These are phyloP conservation scores for Xyrauchen texanus DNA, from an alignment of 2,113 vertebrate species.

Conservation along the genomic window DNA sequence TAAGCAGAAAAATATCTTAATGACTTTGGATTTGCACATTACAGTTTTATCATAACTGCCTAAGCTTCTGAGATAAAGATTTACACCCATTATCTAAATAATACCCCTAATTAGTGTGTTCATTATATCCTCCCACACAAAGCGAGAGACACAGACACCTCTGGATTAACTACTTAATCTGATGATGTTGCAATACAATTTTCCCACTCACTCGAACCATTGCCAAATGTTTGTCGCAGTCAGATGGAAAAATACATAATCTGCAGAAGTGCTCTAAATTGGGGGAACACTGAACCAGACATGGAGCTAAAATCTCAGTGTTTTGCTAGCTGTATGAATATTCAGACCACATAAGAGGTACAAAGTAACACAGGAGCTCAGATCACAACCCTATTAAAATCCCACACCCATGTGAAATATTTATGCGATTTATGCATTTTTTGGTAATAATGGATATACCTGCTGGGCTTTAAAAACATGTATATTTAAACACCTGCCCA, in stretches of 20 bases:
- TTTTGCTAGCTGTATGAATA: neutral
- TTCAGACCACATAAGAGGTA: neutral
- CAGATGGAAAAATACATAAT: constrained; percentile 23
- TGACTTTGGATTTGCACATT: constrained; percentile 40
- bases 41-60: constrained; percentile 37
- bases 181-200: constrained; percentile 18
- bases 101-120: constrained; percentile 44
- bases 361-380: no score
- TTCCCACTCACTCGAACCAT: constrained; percentile 20
- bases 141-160: constrained; percentile 30
- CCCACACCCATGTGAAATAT: constrained; percentile 5
- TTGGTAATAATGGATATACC: constrained; percentile 18
- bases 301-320: no score
- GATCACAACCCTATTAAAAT: neutral
- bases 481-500: constrained; percentile 25
- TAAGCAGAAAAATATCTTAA: constrained; percentile 35
- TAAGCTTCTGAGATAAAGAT: constrained; percentile 38
- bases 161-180: constrained; percentile 48
- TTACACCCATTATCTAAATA: constrained; percentile 41
- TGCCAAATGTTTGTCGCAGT: constrained; percentile 23
- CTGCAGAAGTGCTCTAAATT: constrained; percentile 25
- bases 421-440: neutral
- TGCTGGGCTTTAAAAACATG: constrained; percentile 9
- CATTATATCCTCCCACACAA: constrained; percentile 49
- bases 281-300: neutral